Percentiles rank a stretch among this genome's conserved stretches.
Conservation (phyloP, 2,888 invertebrate species). For the Cataglyphis cursor region DNA sequence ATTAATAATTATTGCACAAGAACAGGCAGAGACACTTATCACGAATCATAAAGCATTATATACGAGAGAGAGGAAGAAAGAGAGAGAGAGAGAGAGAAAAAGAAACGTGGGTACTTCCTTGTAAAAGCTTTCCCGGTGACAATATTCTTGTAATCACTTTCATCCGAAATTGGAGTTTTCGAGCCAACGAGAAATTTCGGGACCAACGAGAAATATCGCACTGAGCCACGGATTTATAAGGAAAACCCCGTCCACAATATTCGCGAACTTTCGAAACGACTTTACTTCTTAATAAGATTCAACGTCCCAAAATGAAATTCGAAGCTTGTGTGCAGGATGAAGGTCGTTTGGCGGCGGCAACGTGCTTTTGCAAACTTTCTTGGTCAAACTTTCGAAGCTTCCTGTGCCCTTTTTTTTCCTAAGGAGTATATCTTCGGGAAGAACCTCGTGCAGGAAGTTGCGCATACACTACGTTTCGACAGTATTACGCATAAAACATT, state of each 20-base stretch:
- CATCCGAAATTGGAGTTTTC: slow-evolving; percentile 71
- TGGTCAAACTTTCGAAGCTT: slow-evolving; percentile 71
- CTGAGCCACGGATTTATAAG: slow-evolving; percentile 74
- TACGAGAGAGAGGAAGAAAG: not conserved
- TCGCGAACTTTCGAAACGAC: slow-evolving; percentile 76
- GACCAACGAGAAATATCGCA: slow-evolving; percentile 66
- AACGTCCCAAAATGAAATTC: slow-evolving; percentile 78
- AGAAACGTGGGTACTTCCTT: slow-evolving; percentile 32
- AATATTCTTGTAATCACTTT: slow-evolving; percentile 69
- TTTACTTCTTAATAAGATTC: slow-evolving; percentile 80
- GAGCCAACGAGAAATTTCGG: slow-evolving; percentile 51
- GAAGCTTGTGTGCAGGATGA: slow-evolving; percentile 73
- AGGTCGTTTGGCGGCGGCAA: slow-evolving; percentile 71
- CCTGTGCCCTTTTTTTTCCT: slow-evolving; percentile 50
- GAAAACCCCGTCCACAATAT: slow-evolving; percentile 70
- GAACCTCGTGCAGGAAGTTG: not conserved
- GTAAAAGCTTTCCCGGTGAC: slow-evolving; percentile 46
- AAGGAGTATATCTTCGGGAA: slow-evolving; percentile 22
- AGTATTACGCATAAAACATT: slow-evolving; percentile 17
- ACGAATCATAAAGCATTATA: slow-evolving; percentile 45
- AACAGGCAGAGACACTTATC: slow-evolving; percentile 36
- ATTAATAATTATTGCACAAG: slow-evolving; percentile 31
- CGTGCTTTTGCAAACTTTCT: slow-evolving; percentile 71
- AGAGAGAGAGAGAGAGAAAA: not conserved
- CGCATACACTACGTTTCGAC: slow-evolving; percentile 25